A percentile compares a stretch with the other conserved stretches of the same genome.
phyloP scores from a whole-genome alignment of 1,140 invertebrate species.

The Pseudomyrmex flavicornis region DNA sequence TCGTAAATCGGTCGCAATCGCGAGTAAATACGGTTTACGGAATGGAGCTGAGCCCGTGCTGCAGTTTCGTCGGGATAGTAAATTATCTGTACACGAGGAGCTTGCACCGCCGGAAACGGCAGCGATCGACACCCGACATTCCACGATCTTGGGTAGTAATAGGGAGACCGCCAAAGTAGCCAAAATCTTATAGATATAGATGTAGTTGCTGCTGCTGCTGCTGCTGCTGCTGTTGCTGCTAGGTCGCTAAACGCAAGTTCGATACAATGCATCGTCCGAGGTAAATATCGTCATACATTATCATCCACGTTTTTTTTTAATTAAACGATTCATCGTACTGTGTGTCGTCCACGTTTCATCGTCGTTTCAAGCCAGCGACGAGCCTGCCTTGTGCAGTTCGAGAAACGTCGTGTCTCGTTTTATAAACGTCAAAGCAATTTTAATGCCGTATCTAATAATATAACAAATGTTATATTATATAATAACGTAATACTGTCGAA shows the following conservation, averaged over 20 bases:
- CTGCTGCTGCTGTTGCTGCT: too few relatives aligned
- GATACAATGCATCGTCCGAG: constrained; percentile 46
- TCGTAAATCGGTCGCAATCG: constrained; percentile 18
- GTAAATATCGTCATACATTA: constrained; percentile 48
- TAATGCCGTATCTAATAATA: background rate
- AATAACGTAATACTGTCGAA: background rate
- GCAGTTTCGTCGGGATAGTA: constrained; percentile 68
- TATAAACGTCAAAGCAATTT: background rate
- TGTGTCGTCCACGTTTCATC: constrained; percentile 9
- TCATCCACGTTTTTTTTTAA: constrained; percentile 13
- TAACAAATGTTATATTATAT: too few relatives aligned
- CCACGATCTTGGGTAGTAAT: constrained; percentile 69
- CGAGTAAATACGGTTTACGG: constrained; percentile 14
- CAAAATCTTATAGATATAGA: constrained; percentile 56
- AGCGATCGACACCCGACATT: constrained; percentile 42
- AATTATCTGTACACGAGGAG: constrained; percentile 73
- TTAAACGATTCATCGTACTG: background rate
- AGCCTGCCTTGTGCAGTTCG: constrained; percentile 24
- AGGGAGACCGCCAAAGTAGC: constrained; percentile 40
- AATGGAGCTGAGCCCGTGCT: constrained; percentile 68
- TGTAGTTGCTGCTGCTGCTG: constrained; percentile 52
- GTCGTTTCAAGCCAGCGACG: constrained; percentile 42
- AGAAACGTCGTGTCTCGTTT: constrained; percentile 45
- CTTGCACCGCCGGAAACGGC: constrained; percentile 68
- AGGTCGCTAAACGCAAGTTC: constrained; percentile 50